phyloP scores from a whole-genome alignment of 1,140 invertebrate genomes.

The Drosophila sp. region DNA sequence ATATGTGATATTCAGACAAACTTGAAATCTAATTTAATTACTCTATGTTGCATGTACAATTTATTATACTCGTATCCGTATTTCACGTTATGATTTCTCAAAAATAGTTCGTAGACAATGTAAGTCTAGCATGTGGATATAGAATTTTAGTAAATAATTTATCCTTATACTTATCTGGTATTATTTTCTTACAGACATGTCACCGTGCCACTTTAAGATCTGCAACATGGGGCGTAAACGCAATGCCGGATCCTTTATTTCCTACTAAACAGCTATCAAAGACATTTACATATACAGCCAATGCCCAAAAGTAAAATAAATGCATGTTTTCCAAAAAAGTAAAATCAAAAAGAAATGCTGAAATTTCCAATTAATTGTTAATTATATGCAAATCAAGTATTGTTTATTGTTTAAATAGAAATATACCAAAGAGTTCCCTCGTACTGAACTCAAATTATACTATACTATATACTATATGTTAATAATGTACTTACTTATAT shows the following conservation, averaged over 20 bases:
- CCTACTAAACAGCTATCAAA: constrained; percentile 39
- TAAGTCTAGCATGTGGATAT: constrained; percentile 52
- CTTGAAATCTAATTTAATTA: not conserved
- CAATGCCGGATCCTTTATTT: constrained; percentile 57
- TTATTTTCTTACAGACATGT: constrained; percentile 61
- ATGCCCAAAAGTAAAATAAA: constrained; percentile 43
- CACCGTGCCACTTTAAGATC: constrained; percentile 81
- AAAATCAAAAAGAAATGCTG: constrained; percentile 5
- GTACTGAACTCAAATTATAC: constrained; percentile 18
- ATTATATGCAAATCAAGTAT: constrained; percentile 36
- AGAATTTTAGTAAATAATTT: not conserved
- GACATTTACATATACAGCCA: not conserved
- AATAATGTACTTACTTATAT: constrained; percentile 15
- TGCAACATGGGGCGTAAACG: constrained; percentile 82
- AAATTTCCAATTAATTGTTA: constrained; percentile 9
- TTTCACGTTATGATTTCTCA: constrained; percentile 40
- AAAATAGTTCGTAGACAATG: constrained; percentile 79
- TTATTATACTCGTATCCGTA: constrained; percentile 3
- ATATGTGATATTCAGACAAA: not conserved
- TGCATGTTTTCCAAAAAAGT: constrained; percentile 10
- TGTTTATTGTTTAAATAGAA: constrained; percentile 39
- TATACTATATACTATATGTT: constrained; percentile 10
- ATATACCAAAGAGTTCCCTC: constrained; percentile 22
- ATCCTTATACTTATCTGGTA: not conserved
- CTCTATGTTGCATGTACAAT: constrained; percentile 26